Evolutionary conservation across 1,140 invertebrate genomes (phyloP).

Genomic region (Hydropsyche tenuis): DNA sequence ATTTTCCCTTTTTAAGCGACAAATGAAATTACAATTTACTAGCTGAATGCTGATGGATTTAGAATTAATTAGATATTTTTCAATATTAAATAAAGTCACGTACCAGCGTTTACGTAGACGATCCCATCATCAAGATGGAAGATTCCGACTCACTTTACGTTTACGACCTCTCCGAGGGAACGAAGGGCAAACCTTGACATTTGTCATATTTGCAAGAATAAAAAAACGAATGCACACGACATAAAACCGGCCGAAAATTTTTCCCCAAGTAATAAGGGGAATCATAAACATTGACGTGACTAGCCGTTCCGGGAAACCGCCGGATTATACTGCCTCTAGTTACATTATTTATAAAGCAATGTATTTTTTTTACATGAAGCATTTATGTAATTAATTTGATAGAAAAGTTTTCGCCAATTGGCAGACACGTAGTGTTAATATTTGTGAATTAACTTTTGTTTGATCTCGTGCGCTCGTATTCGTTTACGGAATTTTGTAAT

Average conservation of each 20-base stretch:
- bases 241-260: not conserved
- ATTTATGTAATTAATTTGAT: no score
- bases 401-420: no score
- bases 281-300: not conserved
- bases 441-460: conserved; percentile 2
- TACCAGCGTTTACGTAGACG: not conserved
- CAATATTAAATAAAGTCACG: no score
- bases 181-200: conserved; percentile 19
- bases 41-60: no score
- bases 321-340: no score
- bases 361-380: no score
- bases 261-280: not conserved
- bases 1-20: no score
- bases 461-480: not conserved
- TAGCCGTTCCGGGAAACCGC: not conserved
- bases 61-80: no score
- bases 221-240: no score
- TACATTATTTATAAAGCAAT: no score
- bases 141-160: not conserved
- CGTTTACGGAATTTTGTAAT: no score
- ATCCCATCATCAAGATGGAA: conserved; percentile 12
- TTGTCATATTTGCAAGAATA: not conserved
- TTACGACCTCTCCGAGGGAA: not conserved
- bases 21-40: no score
- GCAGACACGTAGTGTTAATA: not conserved